phyloP scores from a whole-genome alignment of 35 echinoderm and acorn worm genomes.

The Acanthaster planci region DNA sequence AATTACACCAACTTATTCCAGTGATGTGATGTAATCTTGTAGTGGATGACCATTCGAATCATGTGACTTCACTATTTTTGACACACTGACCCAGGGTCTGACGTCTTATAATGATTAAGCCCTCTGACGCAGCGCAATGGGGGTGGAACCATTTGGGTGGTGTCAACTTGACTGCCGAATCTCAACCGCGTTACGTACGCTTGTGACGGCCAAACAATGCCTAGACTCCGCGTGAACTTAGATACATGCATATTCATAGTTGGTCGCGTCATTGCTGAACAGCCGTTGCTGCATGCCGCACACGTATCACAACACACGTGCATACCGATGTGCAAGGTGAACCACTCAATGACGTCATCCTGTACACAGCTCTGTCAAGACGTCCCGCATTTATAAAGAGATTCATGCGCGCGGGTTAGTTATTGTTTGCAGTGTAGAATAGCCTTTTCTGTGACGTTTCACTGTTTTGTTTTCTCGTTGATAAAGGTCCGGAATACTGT shows the following conservation, averaged over 20 bases:
- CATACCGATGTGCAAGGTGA: not conserved
- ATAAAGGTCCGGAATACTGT: not conserved
- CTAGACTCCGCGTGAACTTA: not conserved
- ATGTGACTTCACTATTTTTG: too few species aligned
- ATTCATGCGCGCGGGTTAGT: too few species aligned
- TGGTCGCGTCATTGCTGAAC: conserved; percentile 6
- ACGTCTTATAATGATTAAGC: too few species aligned
- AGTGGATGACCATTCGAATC: too few species aligned
- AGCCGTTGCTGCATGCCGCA: not conserved
- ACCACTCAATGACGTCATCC: conserved; percentile 9
- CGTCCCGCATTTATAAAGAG: not conserved
- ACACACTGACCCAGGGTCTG: conserved; percentile 9
- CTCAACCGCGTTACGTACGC: too few species aligned
- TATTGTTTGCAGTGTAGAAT: not conserved
- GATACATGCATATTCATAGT: conserved; percentile 6
- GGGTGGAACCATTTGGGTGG: too few species aligned
- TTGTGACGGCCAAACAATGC: too few species aligned
- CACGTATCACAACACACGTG: not conserved
- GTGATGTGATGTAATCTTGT: too few species aligned
- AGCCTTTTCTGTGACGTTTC: not conserved
- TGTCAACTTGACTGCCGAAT: too few species aligned
- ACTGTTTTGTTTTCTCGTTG: not conserved
- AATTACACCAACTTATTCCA: too few species aligned
- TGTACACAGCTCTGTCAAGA: not conserved
- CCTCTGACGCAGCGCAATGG: not conserved